These are phyloP conservation scores for Leontopithecus rosalia DNA, from an alignment of 2,797 vertebrate species.

Conservation along the genomic window DNA sequence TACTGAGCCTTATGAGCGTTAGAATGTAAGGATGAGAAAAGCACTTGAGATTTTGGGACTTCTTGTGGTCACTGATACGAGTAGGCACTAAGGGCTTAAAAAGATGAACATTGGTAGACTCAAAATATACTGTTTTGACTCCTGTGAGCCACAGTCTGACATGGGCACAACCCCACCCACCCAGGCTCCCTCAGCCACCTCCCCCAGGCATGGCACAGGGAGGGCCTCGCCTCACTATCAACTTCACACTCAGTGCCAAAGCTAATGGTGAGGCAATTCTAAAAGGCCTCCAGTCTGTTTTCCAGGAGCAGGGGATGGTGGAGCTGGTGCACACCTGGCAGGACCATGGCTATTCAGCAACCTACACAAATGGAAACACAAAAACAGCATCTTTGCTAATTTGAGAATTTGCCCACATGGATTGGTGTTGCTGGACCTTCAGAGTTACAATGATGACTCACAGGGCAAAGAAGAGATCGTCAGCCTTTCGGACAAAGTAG, in stretches of 20 bases:
- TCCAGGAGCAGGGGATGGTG: neutral
- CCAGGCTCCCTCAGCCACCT: neutral
- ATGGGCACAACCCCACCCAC: neutral
- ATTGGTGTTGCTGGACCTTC: neutral
- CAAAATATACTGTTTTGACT: neutral
- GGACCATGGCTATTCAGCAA: neutral
- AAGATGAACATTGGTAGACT: neutral
- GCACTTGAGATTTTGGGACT: neutral
- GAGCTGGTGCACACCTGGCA: neutral
- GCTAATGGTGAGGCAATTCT: neutral
- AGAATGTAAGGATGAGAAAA: neutral
- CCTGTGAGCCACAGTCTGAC: neutral
- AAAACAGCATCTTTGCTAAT: neutral
- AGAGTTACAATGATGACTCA: neutral
- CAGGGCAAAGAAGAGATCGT: neutral
- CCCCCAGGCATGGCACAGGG: neutral
- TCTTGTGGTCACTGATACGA: neutral
- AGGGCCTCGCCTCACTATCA: neutral
- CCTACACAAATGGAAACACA: neutral
- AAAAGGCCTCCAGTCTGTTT: neutral
- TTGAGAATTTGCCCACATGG: neutral
- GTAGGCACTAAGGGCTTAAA: neutral
- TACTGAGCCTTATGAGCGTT: neutral
- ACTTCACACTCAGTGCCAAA: neutral
- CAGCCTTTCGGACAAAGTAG: neutral